Conservation (phyloP, 2,113 vertebrate genomes). For the Synodontis membranacea region DNA sequence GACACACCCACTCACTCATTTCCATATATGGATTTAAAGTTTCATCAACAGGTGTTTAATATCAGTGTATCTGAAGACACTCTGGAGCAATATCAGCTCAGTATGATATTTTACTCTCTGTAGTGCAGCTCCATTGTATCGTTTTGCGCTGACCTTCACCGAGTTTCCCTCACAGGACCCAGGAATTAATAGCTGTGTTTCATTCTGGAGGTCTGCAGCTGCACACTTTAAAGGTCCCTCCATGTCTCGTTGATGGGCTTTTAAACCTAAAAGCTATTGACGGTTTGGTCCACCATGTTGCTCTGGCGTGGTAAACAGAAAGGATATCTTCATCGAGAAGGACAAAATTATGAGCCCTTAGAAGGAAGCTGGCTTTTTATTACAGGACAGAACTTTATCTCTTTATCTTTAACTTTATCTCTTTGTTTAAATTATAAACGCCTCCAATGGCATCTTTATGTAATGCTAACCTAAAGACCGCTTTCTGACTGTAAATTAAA, state of each 20-base stretch:
- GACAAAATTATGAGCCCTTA: background rate
- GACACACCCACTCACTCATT: background rate
- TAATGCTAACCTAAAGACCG: background rate
- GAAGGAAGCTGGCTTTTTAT: background rate
- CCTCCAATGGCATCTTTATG: background rate
- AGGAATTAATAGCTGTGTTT: background rate
- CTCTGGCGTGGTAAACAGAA: background rate
- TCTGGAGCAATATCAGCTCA: background rate
- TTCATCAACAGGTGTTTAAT: constrained; percentile 7
- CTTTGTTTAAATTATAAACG: background rate
- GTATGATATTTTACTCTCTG: background rate
- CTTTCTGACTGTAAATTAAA: no score
- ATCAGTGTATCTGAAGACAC: background rate
- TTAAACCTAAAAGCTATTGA: background rate
- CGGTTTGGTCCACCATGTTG: background rate
- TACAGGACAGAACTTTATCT: background rate
- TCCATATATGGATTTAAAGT: background rate
- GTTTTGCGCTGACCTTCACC: background rate
- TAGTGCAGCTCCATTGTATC: background rate
- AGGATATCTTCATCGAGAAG: background rate
- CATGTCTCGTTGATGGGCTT: background rate
- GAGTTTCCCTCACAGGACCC: background rate
- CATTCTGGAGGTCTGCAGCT: background rate
- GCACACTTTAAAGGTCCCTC: background rate
- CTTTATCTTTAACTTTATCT: background rate